These are phyloP conservation scores for Tetramorium parvispinum DNA, from an alignment of 1,140 invertebrate species.

Conservation along the genomic window DNA sequence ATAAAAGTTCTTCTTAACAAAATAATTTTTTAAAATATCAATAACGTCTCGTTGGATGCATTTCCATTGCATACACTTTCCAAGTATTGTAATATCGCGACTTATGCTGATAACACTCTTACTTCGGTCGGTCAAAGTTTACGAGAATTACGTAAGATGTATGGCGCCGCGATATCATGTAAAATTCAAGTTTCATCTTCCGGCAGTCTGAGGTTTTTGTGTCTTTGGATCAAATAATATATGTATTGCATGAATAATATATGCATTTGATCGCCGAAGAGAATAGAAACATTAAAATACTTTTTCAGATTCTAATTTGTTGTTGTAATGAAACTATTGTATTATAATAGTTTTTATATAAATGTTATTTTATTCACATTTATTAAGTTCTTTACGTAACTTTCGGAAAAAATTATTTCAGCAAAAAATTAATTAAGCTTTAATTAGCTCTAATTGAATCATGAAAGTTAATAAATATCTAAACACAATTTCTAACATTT, in stretches of 20 bases:
- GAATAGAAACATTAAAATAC: not conserved
- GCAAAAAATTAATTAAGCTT: not conserved
- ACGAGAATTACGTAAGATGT: not conserved
- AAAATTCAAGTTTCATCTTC: slow-evolving; percentile 34
- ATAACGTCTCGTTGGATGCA: no score
- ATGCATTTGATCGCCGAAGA: not conserved
- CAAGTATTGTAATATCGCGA: not conserved
- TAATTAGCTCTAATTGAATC: not conserved
- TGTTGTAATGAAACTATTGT: not conserved
- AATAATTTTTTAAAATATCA: not conserved
- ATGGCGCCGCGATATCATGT: not conserved
- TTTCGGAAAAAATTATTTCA: not conserved
- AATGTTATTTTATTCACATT: not conserved
- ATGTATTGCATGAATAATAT: not conserved
- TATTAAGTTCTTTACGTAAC: not conserved
- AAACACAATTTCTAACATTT: not conserved
- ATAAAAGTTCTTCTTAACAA: not conserved
- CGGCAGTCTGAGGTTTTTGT: not conserved
- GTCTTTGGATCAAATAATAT: not conserved
- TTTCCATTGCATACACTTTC: not conserved
- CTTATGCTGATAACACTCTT: not conserved
- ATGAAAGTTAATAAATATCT: not conserved
- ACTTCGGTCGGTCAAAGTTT: slow-evolving; percentile 13
- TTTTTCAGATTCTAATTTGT: not conserved
- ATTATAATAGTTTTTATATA: not conserved